Evolutionary conservation across 2,888 invertebrate species (phyloP), one percentile per base, ranked within the genome.

Genomic region (Caenorhabditis wallacei): DNA sequence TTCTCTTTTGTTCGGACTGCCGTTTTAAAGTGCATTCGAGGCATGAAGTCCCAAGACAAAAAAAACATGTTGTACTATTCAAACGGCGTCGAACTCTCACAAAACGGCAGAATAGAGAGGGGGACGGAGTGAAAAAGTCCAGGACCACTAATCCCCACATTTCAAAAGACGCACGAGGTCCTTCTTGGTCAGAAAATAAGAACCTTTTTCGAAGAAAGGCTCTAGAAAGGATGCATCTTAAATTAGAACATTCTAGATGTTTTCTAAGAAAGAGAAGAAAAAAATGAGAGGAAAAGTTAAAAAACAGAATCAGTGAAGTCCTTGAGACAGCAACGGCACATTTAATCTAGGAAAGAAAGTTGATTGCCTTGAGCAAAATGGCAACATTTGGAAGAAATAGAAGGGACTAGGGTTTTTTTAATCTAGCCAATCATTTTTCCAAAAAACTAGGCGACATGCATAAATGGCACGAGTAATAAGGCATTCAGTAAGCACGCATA

Each of bases 291-390:
- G 40, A 63, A 22, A 40, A 24, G 22, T 35, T 22, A 51, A 24
- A 48, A 51, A 59, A 69, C 61, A 53, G 30, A 69, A 61, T 59
- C 61, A 54, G 30, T 37, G 51, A 68, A 69, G 76, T 69, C 59
- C 78, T 78, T 8, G 53, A 53, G 48, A 37, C 48, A 26, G 53
- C 68, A 30, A 48, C 59, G 63, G 56, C 69, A 59, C 63, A 24
- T 69, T 78, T 78, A 78, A 78, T 78, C 78, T 78, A 30, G 61
- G 37, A 30, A 78, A n/a, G n/a, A 78, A 78, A 78, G 69, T 78
- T 78, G 78, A 78, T 78, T 78, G 78, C 78, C 78, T 69, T 24
- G 54, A 78, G 78, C 78, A 54, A 78, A 78, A 78, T 78, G 69
- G 63, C 78, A 78, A 78, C 78, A 63, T 78, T 69, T 35, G 53